A percentile compares a stretch with the other conserved stretches of the same genome.
Evolutionary conservation across 2,888 invertebrate genomes (phyloP).

Genomic region (Scotopteryx bipunctaria): DNA sequence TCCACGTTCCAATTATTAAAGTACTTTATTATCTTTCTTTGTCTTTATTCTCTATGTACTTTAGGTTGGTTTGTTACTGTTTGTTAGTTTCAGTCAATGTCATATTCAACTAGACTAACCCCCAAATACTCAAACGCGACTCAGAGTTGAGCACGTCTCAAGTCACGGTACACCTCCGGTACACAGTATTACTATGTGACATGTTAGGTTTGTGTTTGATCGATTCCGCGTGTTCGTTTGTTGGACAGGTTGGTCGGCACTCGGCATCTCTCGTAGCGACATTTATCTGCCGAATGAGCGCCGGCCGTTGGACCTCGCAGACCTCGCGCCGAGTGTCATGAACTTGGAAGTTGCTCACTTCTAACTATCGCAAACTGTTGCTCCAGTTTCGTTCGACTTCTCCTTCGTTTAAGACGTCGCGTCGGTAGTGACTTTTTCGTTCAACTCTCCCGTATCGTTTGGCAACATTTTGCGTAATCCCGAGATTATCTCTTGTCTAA

Average conservation of each 20-base stretch:
- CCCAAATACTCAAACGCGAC: too few species aligned
- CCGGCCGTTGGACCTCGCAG: constrained; percentile 50
- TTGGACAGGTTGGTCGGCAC: neutral
- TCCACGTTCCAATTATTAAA: neutral
- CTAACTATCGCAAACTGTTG: constrained; percentile 1
- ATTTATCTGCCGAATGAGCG: constrained; percentile 63
- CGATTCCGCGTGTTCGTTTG: constrained; percentile 2
- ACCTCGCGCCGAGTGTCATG: constrained; percentile 34
- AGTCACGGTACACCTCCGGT: too few species aligned
- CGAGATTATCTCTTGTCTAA: neutral
- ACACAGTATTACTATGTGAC: too few species aligned
- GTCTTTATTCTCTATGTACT: neutral
- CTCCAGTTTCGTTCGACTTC: constrained; percentile 9
- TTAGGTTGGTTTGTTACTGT: neutral
- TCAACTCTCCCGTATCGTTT: neutral
- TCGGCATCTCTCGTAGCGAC: constrained; percentile 56
- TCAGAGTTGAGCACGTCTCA: too few species aligned
- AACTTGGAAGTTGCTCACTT: constrained; percentile 24
- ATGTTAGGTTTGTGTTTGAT: constrained; percentile 3
- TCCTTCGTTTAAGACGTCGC: neutral
- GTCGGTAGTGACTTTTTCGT: neutral
- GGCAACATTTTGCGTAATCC: neutral
- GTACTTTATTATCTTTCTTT: neutral
- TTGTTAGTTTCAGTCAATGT: too few species aligned
- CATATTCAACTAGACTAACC: neutral